These are phyloP conservation scores for Bos taurus DNA, from an alignment of 2,113 vertebrate genomes.

Conservation along the genomic window DNA sequence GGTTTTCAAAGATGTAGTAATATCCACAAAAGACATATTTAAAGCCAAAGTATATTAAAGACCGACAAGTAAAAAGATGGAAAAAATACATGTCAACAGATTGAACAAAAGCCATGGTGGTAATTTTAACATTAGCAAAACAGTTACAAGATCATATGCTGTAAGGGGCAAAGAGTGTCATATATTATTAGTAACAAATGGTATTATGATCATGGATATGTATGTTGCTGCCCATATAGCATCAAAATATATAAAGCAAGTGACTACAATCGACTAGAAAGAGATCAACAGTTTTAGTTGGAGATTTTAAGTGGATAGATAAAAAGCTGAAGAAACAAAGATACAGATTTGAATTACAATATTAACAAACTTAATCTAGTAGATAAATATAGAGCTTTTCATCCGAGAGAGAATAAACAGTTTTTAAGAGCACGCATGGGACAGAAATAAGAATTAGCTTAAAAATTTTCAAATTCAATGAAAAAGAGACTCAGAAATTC, in stretches of 20 bases:
- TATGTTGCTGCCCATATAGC: neutral
- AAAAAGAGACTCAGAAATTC: neutral
- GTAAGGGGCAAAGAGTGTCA: neutral
- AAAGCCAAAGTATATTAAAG: neutral
- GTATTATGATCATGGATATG: too few relatives aligned
- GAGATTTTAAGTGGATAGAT: neutral
- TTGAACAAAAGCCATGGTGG: neutral
- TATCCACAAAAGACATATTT: neutral
- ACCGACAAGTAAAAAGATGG: neutral
- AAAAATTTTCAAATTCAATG: neutral
- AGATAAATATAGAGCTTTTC: slow-evolving; percentile 12
- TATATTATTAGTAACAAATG: neutral
- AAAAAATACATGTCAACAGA: neutral
- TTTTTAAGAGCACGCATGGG: neutral
- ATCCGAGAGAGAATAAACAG: neutral
- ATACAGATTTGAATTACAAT: neutral
- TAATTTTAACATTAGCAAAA: neutral
- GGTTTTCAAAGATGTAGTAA: neutral
- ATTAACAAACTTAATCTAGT: neutral
- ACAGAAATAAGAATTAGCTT: slow-evolving; percentile 22
- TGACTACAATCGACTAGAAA: neutral
- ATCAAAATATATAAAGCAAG: neutral
- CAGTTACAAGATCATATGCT: neutral
- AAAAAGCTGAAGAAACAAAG: neutral
- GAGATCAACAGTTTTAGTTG: neutral